phyloP scores from a whole-genome alignment of 2,113 vertebrate species.

The Ranitomeya variabilis region DNA sequence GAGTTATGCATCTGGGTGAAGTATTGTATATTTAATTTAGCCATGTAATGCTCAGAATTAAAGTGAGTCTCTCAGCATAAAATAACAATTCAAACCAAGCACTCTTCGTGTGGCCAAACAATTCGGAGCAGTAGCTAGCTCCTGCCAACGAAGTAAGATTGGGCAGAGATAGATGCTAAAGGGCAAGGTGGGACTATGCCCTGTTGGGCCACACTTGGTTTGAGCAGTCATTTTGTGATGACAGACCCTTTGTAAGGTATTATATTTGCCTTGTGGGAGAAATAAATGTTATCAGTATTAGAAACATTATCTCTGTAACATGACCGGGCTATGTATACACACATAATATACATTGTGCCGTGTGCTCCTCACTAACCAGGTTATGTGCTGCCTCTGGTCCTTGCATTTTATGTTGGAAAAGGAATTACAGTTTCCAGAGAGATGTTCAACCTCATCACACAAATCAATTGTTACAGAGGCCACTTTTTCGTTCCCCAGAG shows the following conservation, averaged over 20 bases:
- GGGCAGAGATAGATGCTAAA: no score
- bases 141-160: no score
- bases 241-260: background rate
- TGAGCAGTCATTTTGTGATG: no score
- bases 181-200: no score
- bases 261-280: background rate
- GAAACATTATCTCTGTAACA: background rate
- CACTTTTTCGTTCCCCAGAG: constrained; percentile 22
- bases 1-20: background rate
- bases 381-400: constrained; percentile 9
- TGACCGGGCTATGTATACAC: background rate
- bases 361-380: background rate
- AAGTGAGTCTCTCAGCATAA: no score
- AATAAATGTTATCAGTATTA: background rate
- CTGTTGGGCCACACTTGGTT: no score
- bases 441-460: constrained; percentile 31
- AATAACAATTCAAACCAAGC: no score
- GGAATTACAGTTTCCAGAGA: constrained; percentile 16
- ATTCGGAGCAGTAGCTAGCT: no score
- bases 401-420: background rate
- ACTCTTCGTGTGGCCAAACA: no score
- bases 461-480: constrained; percentile 44
- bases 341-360: background rate
- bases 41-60: background rate
- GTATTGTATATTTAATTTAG: background rate